These are phyloP conservation scores for Pycnonotus jocosus DNA, from an alignment of 2,113 vertebrate genomes.

Conservation along the genomic window DNA sequence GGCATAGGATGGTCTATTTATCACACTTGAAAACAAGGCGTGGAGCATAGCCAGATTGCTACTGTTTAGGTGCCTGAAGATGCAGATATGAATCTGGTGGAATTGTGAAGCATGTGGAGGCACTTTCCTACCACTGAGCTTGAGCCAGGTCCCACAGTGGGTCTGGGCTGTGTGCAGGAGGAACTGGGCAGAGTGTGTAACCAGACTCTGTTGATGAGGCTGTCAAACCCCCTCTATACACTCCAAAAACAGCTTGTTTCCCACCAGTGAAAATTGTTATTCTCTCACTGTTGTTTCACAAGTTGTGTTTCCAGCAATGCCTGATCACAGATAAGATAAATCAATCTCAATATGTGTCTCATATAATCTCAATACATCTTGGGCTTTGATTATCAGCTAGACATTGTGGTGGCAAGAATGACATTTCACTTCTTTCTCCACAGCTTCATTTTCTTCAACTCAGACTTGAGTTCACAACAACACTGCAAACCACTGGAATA, in stretches of 20 bases:
- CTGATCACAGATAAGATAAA: slow-evolving; percentile 21
- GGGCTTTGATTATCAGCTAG: not conserved
- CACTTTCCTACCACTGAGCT: not conserved
- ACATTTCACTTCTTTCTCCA: not conserved
- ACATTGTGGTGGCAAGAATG: not conserved
- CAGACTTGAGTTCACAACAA: not conserved
- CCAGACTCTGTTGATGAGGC: not conserved
- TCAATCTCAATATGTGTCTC: not conserved
- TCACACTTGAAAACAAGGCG: not conserved
- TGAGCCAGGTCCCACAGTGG: not conserved
- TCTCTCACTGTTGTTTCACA: slow-evolving; percentile 7
- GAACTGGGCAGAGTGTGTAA: not conserved
- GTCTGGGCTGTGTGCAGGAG: not conserved
- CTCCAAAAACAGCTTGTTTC: slow-evolving; percentile 54
- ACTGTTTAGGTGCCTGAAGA: not conserved
- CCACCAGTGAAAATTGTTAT: slow-evolving; percentile 20
- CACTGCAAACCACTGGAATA: not conserved
- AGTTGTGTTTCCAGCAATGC: slow-evolving; percentile 31
- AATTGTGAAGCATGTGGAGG: not conserved
- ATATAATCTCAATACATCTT: not conserved
- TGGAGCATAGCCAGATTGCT: not conserved
- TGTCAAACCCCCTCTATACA: not conserved
- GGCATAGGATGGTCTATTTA: not conserved
- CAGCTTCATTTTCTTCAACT: not conserved
- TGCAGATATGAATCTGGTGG: not conserved